A percentile compares a stretch with the other conserved stretches of the same genome.
These are phyloP conservation scores for Burhinus oedicnemus DNA, from an alignment of 2,113 vertebrate species.

Conservation along the genomic window DNA sequence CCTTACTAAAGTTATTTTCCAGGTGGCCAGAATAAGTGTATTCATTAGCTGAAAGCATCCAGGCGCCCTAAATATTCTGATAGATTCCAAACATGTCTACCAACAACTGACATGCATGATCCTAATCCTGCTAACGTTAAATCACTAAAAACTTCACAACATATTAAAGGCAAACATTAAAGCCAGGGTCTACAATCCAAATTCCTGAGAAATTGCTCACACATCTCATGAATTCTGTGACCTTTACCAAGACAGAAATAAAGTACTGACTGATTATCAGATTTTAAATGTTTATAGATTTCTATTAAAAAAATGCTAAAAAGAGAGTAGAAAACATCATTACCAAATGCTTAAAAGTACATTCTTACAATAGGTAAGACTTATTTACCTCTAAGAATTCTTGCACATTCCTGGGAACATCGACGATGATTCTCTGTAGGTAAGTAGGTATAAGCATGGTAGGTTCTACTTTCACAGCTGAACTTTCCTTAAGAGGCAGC, in stretches of 20 bases:
- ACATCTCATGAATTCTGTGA: neutral
- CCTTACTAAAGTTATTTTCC: neutral
- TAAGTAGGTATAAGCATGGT: neutral
- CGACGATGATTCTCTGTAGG: neutral
- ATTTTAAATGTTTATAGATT: neutral
- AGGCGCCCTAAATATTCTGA: neutral
- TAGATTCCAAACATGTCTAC: neutral
- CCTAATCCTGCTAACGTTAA: neutral
- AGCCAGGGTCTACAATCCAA: neutral
- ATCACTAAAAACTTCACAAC: neutral
- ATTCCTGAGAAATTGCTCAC: neutral
- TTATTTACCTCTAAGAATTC: neutral
- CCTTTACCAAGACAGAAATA: neutral
- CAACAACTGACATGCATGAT: accelerated
- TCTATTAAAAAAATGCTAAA: neutral
- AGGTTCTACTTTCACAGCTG: neutral
- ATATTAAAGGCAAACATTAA: neutral
- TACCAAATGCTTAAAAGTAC: neutral
- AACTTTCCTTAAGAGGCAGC: neutral
- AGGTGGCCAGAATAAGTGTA: neutral
- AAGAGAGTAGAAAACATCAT: neutral
- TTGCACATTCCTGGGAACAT: neutral
- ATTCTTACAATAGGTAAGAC: neutral
- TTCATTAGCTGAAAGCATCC: neutral
- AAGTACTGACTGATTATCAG: neutral